phyloP scores from a whole-genome alignment of 2,888 invertebrate species.

The Diabrotica balteata region DNA sequence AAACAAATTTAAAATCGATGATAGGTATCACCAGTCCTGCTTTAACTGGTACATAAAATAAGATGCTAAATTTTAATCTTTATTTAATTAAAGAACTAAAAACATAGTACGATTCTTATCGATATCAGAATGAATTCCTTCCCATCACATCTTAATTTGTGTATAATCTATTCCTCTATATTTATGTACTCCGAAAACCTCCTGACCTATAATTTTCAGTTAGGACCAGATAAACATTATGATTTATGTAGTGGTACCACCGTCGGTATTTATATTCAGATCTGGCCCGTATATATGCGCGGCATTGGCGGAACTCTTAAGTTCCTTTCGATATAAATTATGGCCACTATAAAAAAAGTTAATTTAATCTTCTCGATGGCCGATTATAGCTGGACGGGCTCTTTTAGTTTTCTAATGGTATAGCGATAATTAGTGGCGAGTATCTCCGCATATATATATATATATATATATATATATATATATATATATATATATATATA shows the following conservation, averaged over 20 bases:
- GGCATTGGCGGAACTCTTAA: conserved; percentile 22
- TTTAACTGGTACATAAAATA: no score
- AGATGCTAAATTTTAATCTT: no score
- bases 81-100: no score
- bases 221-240: conserved; percentile 31
- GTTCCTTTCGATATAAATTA: conserved; percentile 23
- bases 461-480: no score
- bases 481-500: no score
- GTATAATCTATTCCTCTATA: no score
- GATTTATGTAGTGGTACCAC: conserved; percentile 22
- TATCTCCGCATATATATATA: neutral
- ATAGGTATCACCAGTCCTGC: no score
- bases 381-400: conserved; percentile 17
- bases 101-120: no score
- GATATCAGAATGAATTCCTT: neutral
- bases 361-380: conserved; percentile 30
- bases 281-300: conserved; percentile 18
- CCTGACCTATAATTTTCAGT: conserved; percentile 28
- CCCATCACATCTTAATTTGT: no score
- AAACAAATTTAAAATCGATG: no score
- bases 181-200: neutral
- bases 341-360: conserved; percentile 26
- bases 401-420: conserved; percentile 15
- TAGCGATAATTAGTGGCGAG: conserved; percentile 1
- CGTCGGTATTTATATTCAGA: conserved; percentile 15